Evolutionary conservation across 2,888 invertebrate genomes (phyloP).

Genomic region (Rhagonycha lutea): DNA sequence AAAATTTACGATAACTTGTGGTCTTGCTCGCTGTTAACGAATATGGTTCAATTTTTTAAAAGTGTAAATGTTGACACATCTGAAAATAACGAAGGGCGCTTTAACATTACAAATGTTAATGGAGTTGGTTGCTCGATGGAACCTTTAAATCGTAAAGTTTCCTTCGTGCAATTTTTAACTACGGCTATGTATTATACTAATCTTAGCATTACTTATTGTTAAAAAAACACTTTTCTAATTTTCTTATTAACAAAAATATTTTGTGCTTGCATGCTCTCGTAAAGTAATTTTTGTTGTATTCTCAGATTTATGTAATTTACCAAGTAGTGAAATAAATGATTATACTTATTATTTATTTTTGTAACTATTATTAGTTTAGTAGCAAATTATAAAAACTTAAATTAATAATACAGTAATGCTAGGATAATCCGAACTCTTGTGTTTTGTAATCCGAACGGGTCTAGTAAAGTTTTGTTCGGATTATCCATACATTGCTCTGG

Average conservation of each 20-base stretch:
- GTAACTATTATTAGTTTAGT: too few relatives aligned
- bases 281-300: neutral
- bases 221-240: neutral
- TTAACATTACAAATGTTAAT: constrained; percentile 47
- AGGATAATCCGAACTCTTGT: too few relatives aligned
- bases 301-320: neutral
- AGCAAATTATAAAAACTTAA: too few relatives aligned
- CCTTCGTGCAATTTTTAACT: constrained; percentile 40
- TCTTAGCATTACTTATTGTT: constrained; percentile 17
- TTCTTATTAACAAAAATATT: neutral
- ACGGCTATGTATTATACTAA: constrained; percentile 28
- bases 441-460: too few relatives aligned
- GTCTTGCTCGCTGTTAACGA: constrained; percentile 42
- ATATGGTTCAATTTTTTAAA: constrained; percentile 44
- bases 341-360: neutral
- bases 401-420: too few relatives aligned
- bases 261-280: neutral
- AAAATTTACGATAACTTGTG: constrained; percentile 49
- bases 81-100: constrained; percentile 38
- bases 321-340: neutral
- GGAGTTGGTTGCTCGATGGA: constrained; percentile 48
- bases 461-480: too few relatives aligned
- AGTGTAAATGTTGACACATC: constrained; percentile 39
- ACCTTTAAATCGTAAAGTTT: constrained; percentile 31
- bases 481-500: too few relatives aligned